Percentiles rank a stretch among this genome's conserved stretches.
Conservation (phyloP, 2,797 vertebrate species). For the Zenarchopterus dispar region DNA sequence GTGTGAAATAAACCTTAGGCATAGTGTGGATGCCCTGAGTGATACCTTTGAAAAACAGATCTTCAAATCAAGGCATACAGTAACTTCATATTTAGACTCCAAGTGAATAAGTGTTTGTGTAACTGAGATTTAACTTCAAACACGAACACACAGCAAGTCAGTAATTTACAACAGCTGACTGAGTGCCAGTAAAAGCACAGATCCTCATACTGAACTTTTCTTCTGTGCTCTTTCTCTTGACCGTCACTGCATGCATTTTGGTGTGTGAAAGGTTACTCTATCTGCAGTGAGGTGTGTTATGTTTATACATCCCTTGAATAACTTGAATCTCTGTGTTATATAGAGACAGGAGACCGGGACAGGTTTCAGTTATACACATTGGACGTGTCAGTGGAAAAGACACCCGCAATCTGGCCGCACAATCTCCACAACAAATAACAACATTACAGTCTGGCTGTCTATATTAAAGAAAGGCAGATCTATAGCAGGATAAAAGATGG, state of each 20-base stretch:
- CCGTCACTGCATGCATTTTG: slow-evolving; percentile 12
- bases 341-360: slow-evolving; percentile 33
- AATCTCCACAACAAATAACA: slow-evolving; percentile 3
- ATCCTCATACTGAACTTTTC: slow-evolving; percentile 16
- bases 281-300: slow-evolving; percentile 73
- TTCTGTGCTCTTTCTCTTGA: slow-evolving; percentile 28
- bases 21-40: slow-evolving; percentile 21
- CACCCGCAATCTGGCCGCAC: slow-evolving; percentile 32
- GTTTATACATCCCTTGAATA: slow-evolving; percentile 71
- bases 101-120: slow-evolving; percentile 30
- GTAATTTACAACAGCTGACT: slow-evolving; percentile 1
- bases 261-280: slow-evolving; percentile 70
- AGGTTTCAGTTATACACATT: slow-evolving; percentile 33
- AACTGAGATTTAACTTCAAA: slow-evolving; percentile 15
- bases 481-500: not conserved
- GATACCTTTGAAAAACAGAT: slow-evolving; percentile 43
- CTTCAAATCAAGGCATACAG: slow-evolving; percentile 3
- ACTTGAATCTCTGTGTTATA: slow-evolving; percentile 39
- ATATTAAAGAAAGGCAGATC: not conserved
- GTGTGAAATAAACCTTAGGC: slow-evolving; percentile 55
- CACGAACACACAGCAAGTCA: slow-evolving; percentile 4
- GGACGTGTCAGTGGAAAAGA: slow-evolving; percentile 67
- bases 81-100: slow-evolving; percentile 46
- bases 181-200: slow-evolving; percentile 33
- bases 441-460: not conserved